These are phyloP conservation scores for Lepidothrix coronata DNA, from an alignment of 2,113 vertebrate species.

Conservation along the genomic window DNA sequence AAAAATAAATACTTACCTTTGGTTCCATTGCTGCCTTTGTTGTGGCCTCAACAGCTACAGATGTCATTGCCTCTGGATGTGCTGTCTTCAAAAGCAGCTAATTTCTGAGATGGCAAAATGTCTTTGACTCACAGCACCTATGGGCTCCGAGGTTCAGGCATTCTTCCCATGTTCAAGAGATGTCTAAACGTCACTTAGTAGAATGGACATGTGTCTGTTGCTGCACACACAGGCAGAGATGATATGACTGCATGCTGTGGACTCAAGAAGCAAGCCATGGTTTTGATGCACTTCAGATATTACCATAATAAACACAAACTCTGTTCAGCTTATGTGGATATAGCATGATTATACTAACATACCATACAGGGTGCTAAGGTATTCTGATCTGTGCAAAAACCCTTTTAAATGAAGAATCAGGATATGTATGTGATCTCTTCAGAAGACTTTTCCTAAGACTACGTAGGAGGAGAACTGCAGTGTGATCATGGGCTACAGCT, in stretches of 20 bases:
- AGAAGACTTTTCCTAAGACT: not conserved
- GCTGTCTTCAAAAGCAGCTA: not conserved
- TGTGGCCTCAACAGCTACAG: not conserved
- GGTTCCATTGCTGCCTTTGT: not conserved
- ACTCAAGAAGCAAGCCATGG: not conserved
- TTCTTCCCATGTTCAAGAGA: not conserved
- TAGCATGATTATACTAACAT: not conserved
- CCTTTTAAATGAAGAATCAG: not conserved
- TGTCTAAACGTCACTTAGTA: not conserved
- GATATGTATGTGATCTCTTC: not conserved
- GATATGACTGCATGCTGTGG: not conserved
- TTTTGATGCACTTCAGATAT: not conserved
- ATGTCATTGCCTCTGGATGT: not conserved
- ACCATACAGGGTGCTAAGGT: not conserved
- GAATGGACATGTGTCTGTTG: not conserved
- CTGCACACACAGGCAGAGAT: not conserved
- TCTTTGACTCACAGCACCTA: not conserved
- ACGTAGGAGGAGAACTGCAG: not conserved
- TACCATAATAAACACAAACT: not conserved
- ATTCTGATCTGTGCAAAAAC: not conserved
- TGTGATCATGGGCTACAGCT: not conserved
- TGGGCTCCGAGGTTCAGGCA: not conserved
- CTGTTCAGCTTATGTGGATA: not conserved
- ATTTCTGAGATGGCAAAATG: not conserved
- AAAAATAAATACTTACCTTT: not conserved